phyloP scores from a whole-genome alignment of 2,888 invertebrate genomes.

The Ophonus ardosiacus region DNA sequence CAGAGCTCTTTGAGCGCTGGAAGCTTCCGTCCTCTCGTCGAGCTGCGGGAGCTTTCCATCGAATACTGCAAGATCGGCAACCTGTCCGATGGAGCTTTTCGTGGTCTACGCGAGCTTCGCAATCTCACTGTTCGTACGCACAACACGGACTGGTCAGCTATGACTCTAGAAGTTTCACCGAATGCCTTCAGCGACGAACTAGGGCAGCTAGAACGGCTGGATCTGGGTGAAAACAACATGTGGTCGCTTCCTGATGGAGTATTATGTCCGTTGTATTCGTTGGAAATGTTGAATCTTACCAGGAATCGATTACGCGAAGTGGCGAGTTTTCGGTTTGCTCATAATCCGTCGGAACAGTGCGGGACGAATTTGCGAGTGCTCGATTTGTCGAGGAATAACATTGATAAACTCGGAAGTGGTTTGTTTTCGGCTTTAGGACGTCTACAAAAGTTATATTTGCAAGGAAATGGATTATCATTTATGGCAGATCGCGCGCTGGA shows the following conservation, averaged over 20 bases:
- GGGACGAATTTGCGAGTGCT: conserved; percentile 83
- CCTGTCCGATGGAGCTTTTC: conserved; percentile 89
- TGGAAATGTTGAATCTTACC: conserved; percentile 88
- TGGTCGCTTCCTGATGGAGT: conserved; percentile 87
- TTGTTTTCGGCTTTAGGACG: conserved; percentile 84
- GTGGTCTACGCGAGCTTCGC: conserved; percentile 86
- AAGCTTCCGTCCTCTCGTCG: conserved; percentile 86
- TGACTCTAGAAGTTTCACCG: conserved; percentile 86
- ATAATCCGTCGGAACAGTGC: conserved; percentile 82
- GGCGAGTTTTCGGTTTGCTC: conserved; percentile 83
- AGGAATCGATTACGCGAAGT: conserved; percentile 88
- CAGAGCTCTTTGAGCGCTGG: conserved; percentile 88
- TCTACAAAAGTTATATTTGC: conserved; percentile 85
- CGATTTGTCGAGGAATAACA: conserved; percentile 87
- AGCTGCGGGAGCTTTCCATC: conserved; percentile 86
- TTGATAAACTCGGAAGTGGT: conserved; percentile 85
- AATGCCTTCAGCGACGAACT: conserved; percentile 87
- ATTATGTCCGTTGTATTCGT: conserved; percentile 85
- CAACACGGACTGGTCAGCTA: conserved; percentile 90
- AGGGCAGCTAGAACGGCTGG: conserved; percentile 84
- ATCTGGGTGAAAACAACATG: conserved; percentile 89
- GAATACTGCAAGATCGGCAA: conserved; percentile 91
- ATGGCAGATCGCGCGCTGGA: conserved; percentile 88
- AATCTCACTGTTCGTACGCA: conserved; percentile 90
- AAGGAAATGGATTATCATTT: conserved; percentile 86